Percentiles rank a stretch among this genome's conserved stretches.
These are phyloP conservation scores for Drosophila subquinaria DNA, from an alignment of 2,888 invertebrate species.

Conservation along the genomic window DNA sequence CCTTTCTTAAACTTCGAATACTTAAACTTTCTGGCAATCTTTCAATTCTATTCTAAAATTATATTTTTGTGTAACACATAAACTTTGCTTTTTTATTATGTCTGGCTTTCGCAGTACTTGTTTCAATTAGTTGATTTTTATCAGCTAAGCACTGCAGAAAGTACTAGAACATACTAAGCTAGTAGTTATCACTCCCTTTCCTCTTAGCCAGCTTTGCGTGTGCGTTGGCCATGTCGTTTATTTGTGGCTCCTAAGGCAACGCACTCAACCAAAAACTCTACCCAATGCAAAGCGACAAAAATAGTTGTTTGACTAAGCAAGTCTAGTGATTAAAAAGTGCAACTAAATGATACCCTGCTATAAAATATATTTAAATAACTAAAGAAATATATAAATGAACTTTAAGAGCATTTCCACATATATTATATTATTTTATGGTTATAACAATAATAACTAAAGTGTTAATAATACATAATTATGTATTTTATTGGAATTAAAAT, in stretches of 20 bases:
- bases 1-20: background rate
- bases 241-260: slow-evolving; percentile 35
- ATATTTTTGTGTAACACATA: slow-evolving; percentile 6
- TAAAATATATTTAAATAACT: background rate
- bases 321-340: background rate
- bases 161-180: slow-evolving; percentile 33
- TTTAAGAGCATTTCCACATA: too few species aligned
- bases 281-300: slow-evolving; percentile 13
- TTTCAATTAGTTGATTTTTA: slow-evolving; percentile 72
- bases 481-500: slow-evolving; percentile 9
- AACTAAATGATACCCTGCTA: slow-evolving; percentile 6
- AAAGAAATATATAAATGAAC: too few species aligned
- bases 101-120: slow-evolving; percentile 12
- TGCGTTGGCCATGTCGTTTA: slow-evolving; percentile 47
- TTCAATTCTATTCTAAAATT: background rate
- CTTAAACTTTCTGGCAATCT: background rate
- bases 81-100: slow-evolving; percentile 8
- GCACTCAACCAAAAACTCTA: slow-evolving; percentile 31
- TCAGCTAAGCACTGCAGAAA: slow-evolving; percentile 42
- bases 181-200: slow-evolving; percentile 11
- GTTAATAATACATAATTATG: background rate
- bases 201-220: slow-evolving; percentile 47
- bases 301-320: slow-evolving; percentile 20
- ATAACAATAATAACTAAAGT: background rate
- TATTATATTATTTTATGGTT: too few species aligned